Base-by-base conservation (phyloP, 2,113 vertebrate genomes). In the Propithecus coquereli region DNA sequence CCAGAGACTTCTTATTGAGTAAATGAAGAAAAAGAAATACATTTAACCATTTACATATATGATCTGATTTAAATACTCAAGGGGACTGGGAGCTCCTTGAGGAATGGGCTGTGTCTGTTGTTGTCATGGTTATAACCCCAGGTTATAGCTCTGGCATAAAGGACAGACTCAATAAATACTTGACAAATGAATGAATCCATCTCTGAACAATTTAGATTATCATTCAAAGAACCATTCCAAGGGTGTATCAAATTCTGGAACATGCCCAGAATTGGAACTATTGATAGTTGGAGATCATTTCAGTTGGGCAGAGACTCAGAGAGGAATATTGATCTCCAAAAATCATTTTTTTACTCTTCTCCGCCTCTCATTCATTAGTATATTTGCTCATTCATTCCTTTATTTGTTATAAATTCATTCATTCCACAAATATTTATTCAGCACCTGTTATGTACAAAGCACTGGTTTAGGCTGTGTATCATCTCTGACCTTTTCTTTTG, bases 121-220 rank as follows among this genome's bases (percentile, higher is more conserved):
- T 47, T 68, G 16, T 77, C 13, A 70, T 37, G 34, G 25, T 79
- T 66, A 68, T 12, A 84, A 34, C 30, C 30, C 30, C 43, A 74
- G 20, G 34, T 71, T 93, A 73, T 30, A 92, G 83, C 27, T 70
- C 65, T 70, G n/a, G 71, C 40, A 40, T 32, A 1, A 14, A 57
- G 30, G 6, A 74, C 43, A 23, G 2, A 18, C 3, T 94, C 57
- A 57, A 2, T 73, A 45, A 83, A 77, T 40, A 59, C 22, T 68
- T 43, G n/a, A 54, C 16, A 63, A 66, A 73, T 54, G 25, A 70
- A 79, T 74, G 88, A 86, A 54, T 74, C 32, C 9, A 23, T 50
- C 52, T 90, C 74, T 87, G 59, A 94, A 88, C 40, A 92, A n/a
- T 81, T 80, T 90, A 84, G 34, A 87, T 77, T 65, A 27, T 54